Evolutionary conservation across 2,888 invertebrate species (phyloP), one percentile per base, ranked within the genome.

Genomic region (Malthinus seriepunctatus): DNA sequence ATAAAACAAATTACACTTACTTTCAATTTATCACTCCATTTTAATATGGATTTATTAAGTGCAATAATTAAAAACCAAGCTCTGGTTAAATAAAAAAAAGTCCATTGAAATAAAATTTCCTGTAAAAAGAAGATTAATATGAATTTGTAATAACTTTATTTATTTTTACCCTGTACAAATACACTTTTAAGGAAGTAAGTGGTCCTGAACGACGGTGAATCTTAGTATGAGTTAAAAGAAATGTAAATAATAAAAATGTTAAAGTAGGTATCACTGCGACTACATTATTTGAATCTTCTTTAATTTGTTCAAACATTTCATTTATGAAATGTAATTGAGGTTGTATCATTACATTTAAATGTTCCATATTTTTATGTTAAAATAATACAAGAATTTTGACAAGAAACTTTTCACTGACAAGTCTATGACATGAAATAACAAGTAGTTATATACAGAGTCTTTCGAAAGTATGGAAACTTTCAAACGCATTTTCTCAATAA

Each of bases 31-130:
- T 33, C 33, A 33, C 1, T 33, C 8, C 33, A 33, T 33, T 33
- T 33, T 2, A 33, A 33, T 33, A 33, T 9, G 33, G 33, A 33
- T 33, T 8, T 8, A 33, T 8, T 2, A 33, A 33, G 9, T 33
- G 33, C 1, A 33, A 7, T 2, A 1, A 33, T 33, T 51, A 73
- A 51, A 45, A 73, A 71, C 76, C 76, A 76, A 38, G 75, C 53
- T 59, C 74, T 60, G 32, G 69, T 65, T 2, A 70, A 59, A 47
- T 75, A 76, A 60, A 75, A 76, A 52, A 69, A 76, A 3, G 69
- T 65, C 73, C 76, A 76, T 49, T 76, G 76, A 51, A 76, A 73
- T 10, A 71, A 65, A 6, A 73, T 46, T 52, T 74, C 71, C 76
- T 76, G 57, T 51, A 65, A 70, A 62, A 33, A 42, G 32, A n/a